These are phyloP conservation scores for Hippocampus barbouri DNA, from an alignment of 2,113 vertebrate species.

Conservation along the genomic window DNA sequence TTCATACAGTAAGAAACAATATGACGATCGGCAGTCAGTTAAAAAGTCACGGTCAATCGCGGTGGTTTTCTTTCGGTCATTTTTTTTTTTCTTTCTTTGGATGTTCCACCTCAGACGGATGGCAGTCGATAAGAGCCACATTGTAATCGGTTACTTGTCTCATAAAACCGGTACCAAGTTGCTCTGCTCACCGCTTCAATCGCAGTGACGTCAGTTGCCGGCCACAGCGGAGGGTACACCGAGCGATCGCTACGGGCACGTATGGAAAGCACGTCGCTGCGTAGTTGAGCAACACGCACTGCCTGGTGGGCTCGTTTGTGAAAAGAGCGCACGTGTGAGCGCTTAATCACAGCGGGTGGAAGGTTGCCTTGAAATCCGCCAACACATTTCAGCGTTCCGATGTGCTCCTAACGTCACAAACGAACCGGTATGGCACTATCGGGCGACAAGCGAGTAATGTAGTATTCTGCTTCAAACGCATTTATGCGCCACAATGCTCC, in stretches of 20 bases:
- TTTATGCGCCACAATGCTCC: too few species aligned
- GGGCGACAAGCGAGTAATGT: neutral
- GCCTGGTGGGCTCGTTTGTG: slow-evolving; percentile 3
- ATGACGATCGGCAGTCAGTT: too few species aligned
- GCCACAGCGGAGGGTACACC: neutral
- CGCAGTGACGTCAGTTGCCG: neutral
- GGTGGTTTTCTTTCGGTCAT: too few species aligned
- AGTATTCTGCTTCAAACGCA: neutral
- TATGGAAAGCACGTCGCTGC: neutral
- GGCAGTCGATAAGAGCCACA: neutral
- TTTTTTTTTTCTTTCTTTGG: neutral
- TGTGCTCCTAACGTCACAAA: neutral
- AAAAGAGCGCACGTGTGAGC: slow-evolving; percentile 12
- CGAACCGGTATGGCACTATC: neutral
- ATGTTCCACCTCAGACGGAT: neutral
- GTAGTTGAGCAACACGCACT: slow-evolving; percentile 16
- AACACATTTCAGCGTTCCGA: neutral
- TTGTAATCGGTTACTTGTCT: neutral
- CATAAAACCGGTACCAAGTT: neutral
- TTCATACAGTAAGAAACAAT: too few species aligned
- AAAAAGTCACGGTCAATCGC: too few species aligned
- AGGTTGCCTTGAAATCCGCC: neutral
- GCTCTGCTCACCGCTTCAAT: neutral
- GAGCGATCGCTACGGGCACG: neutral
- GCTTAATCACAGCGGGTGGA: neutral